Conservation (phyloP, 2,113 vertebrate genomes). For the Nanorana parkeri region DNA sequence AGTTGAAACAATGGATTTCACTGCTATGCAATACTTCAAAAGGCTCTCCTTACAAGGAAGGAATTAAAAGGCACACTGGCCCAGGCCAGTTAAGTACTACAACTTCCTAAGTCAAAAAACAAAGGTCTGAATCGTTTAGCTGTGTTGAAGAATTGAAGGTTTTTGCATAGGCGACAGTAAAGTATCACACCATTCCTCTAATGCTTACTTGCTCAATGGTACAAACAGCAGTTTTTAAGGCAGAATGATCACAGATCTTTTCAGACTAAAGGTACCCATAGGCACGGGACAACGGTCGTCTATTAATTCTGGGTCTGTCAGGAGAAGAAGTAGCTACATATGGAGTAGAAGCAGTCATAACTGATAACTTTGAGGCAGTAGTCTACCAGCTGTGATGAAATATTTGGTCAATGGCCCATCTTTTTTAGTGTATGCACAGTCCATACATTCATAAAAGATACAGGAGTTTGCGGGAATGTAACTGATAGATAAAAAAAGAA, state of each 20-base stretch:
- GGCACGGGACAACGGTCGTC: not conserved
- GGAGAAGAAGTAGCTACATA: too few relatives aligned
- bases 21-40: not conserved
- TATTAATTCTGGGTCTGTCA: too few relatives aligned
- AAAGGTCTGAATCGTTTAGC: not conserved
- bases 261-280: conserved; percentile 19
- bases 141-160: not conserved
- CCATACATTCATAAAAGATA: too few relatives aligned
- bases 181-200: not conserved
- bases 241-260: conserved; percentile 23
- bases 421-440: too few relatives aligned
- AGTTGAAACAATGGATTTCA: not conserved
- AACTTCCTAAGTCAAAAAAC: not conserved
- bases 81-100: not conserved
- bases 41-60: not conserved
- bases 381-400: too few relatives aligned
- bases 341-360: too few relatives aligned
- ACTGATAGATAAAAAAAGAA: too few relatives aligned
- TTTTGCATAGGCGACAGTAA: conserved; percentile 31
- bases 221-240: conserved; percentile 13
- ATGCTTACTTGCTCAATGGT: not conserved
- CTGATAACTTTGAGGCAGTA: too few relatives aligned
- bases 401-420: too few relatives aligned
- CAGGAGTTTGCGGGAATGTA: too few relatives aligned
- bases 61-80: not conserved